Evolutionary conservation across 1,140 invertebrate genomes (phyloP).

Genomic region (Pygmarrhopalites habei): DNA sequence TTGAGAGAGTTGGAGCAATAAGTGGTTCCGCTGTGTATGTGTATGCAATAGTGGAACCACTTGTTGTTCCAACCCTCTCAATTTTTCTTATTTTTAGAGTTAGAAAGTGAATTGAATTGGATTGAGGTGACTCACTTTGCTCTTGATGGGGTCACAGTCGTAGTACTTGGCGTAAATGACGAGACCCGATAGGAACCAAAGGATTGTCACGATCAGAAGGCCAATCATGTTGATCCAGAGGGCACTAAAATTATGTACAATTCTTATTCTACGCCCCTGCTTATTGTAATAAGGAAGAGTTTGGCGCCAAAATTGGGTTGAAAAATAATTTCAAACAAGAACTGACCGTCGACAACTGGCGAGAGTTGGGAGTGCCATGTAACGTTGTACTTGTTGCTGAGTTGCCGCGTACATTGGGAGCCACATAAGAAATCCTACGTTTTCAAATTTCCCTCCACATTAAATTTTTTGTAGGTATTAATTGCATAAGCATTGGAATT

Average conservation of each 20-base stretch:
- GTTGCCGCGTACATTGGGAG: conserved; percentile 32
- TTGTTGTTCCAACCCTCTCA: too few species aligned
- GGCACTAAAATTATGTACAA: conserved; percentile 31
- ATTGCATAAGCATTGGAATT: too few species aligned
- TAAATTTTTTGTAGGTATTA: too few species aligned
- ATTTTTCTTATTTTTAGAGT: neutral
- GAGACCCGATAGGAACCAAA: conserved; percentile 42
- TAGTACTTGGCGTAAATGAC: conserved; percentile 49
- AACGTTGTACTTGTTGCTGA: conserved; percentile 35
- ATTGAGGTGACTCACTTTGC: conserved; percentile 34
- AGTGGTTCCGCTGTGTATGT: too few species aligned
- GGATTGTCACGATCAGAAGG: conserved; percentile 13
- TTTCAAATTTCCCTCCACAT: too few species aligned
- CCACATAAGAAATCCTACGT: conserved; percentile 31
- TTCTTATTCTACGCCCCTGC: neutral
- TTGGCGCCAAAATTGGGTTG: neutral
- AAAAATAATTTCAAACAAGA: neutral
- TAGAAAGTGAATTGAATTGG: neutral
- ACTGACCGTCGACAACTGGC: neutral
- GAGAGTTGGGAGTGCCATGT: conserved; percentile 16
- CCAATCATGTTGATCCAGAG: conserved; percentile 45
- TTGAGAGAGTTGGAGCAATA: too few species aligned
- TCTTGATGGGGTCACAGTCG: conserved; percentile 48
- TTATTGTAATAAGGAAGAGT: neutral
- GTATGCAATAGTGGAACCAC: too few species aligned